A percentile compares a stretch with the other conserved stretches of the same genome.
These are phyloP conservation scores for Astropecten irregularis DNA, from an alignment of 53 echinoderm and acorn worm genomes.

Conservation along the genomic window DNA sequence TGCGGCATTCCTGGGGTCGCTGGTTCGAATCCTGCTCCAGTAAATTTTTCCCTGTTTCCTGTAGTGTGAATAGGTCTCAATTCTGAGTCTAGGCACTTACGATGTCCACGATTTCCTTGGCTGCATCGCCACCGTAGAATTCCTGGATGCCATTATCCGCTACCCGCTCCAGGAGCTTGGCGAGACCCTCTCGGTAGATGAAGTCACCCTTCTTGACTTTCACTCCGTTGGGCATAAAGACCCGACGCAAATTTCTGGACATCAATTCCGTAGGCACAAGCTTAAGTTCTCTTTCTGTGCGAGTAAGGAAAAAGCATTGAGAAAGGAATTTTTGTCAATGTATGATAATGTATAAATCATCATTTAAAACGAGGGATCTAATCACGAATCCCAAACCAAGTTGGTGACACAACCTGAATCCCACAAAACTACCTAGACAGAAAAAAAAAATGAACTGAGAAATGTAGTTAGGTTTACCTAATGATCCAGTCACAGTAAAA, in stretches of 20 bases:
- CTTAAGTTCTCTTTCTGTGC: constrained; percentile 33
- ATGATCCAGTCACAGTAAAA: constrained; percentile 61
- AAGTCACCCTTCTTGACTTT: constrained; percentile 44
- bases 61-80: too few species aligned
- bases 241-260: constrained; percentile 9
- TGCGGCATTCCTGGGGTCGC: too few species aligned
- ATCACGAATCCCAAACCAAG: too few species aligned
- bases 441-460: too few species aligned
- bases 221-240: constrained; percentile 37
- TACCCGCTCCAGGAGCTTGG: constrained; percentile 30
- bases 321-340: too few species aligned
- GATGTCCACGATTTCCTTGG: constrained; percentile 49
- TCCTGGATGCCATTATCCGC: constrained; percentile 36
- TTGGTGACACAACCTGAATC: too few species aligned
- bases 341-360: too few species aligned
- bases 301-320: neutral
- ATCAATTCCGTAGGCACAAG: constrained; percentile 10
- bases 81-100: too few species aligned
- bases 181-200: constrained; percentile 30
- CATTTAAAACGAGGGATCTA: too few species aligned
- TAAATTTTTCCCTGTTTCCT: too few species aligned
- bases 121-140: constrained; percentile 52
- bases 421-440: too few species aligned
- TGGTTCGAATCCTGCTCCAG: too few species aligned
- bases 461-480: constrained; percentile 70